Evolutionary conservation across 2,113 vertebrate genomes (phyloP), one percentile per base, ranked within the genome.

Genomic region (Rhombomys opimus): DNA sequence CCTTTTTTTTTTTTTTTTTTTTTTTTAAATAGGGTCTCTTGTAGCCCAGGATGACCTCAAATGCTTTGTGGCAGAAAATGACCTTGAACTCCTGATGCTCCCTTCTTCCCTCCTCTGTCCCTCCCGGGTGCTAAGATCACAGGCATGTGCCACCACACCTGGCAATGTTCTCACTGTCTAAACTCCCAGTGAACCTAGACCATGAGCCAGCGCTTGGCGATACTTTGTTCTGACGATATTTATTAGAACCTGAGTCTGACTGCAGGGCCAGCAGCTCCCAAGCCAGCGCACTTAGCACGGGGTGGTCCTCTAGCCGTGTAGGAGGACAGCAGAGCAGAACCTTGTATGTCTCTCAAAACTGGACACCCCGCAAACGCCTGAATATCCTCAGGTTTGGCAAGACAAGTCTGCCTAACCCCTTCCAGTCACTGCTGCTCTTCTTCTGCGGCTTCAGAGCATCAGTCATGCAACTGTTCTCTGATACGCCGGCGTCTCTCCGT

Each of bases 401-500:
- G 68, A 78, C 89, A n/a, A 9, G 54, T 27, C 35, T 88, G 13
- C 27, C 13, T 67, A 61, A 54, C 35, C 12, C 13, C 57, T 23
- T 30, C 30, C 57, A 73, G 50, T 80, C 54, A 0, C 5, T 3
- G 14, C 3, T 25, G 30, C 68, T 81, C 68, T 81, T 52, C 73
- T 87, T 61, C 23, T 20, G 72, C 0, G 1, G 85, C 52, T 52
- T 35, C 75, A 84, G 85, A 84, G 63, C 78, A 50, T 81, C 87
- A 85, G n/a, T 92, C 94, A 77, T 2, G 59, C 52, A 25, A 0
- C 88, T 94, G 61, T 89, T 73, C 67, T 89, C 91, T 95, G 78
- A 52, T 13, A 23, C 14, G 23, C 95, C 87, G 94, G 82, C 91
- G 52, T 84, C 80, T 52, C 2, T 41, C 90, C 41, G 97, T 99